These are phyloP conservation scores for Pantala flavescens DNA, from an alignment of 1,140 invertebrate species.

Conservation along the genomic window DNA sequence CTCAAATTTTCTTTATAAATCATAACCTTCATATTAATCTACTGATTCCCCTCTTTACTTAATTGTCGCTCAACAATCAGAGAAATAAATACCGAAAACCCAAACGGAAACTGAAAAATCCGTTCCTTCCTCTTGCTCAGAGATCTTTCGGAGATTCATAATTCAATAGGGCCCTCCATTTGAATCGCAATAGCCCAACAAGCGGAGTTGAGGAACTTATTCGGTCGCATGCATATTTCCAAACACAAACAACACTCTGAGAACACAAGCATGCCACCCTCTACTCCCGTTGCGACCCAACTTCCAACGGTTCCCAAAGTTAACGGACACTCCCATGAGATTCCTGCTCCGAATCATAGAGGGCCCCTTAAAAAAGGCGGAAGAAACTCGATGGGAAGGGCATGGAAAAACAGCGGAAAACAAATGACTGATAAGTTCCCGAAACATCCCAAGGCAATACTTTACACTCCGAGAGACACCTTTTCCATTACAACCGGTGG, in stretches of 20 bases:
- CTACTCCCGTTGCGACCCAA: background rate
- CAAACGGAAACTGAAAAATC: too few relatives aligned
- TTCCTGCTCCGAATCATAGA: background rate
- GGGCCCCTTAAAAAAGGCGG: background rate
- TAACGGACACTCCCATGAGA: background rate
- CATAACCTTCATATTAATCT: too few relatives aligned
- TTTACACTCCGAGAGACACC: background rate
- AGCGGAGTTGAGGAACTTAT: too few relatives aligned
- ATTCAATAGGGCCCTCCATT: too few relatives aligned
- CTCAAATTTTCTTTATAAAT: too few relatives aligned
- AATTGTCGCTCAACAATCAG: too few relatives aligned
- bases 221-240: background rate
- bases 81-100: too few relatives aligned
- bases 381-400: background rate
- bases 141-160: too few relatives aligned
- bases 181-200: too few relatives aligned
- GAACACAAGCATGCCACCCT: background rate
- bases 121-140: too few relatives aligned
- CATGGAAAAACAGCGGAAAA: background rate
- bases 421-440: conserved; percentile 5
- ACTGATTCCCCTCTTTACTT: too few relatives aligned
- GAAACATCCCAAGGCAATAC: background rate
- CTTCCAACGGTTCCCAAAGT: background rate
- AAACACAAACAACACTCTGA: background rate
- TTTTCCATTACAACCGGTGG: background rate